Percentiles rank a stretch among this genome's conserved stretches.
Conservation (phyloP, 2,113 vertebrate species). For the Scartelaos histophorus region DNA sequence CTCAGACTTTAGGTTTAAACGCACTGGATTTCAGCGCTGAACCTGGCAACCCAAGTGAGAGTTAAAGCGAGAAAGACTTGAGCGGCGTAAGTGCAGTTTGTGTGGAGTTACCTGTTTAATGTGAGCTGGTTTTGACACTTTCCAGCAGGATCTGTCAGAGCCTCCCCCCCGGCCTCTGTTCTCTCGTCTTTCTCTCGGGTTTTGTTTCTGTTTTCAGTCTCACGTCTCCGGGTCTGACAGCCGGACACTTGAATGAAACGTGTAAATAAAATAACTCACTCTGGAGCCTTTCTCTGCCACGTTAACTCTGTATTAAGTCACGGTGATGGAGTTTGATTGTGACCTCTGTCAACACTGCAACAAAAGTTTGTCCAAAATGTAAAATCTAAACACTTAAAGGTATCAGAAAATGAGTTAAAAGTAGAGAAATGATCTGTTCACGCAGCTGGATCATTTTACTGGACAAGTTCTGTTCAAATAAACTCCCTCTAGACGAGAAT, state of each 20-base stretch:
- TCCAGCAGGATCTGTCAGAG: not conserved
- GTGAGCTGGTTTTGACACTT: not conserved
- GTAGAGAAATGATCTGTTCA: too few relatives aligned
- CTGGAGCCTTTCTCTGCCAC: not conserved
- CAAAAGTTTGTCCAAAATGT: too few relatives aligned
- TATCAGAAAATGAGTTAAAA: too few relatives aligned
- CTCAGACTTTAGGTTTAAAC: too few relatives aligned
- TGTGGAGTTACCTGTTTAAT: not conserved
- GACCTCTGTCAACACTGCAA: too few relatives aligned
- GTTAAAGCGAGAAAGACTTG: not conserved
- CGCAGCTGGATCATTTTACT: too few relatives aligned
- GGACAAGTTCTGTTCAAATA: too few relatives aligned
- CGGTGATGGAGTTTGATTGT: too few relatives aligned
- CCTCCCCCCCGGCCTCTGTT: not conserved
- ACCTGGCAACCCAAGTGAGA: too few relatives aligned
- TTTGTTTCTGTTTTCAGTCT: not conserved
- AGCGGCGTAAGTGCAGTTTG: not conserved
- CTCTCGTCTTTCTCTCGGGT: not conserved
- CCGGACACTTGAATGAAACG: conserved; percentile 45
- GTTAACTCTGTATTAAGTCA: not conserved
- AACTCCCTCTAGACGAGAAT: too few relatives aligned
- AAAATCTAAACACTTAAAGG: too few relatives aligned
- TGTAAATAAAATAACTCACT: not conserved
- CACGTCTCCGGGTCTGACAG: conserved; percentile 38
- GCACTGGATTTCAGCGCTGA: too few relatives aligned